Evolutionary conservation across 2,113 vertebrate species (phyloP).

Genomic region (Ageneiosus marmoratus): DNA sequence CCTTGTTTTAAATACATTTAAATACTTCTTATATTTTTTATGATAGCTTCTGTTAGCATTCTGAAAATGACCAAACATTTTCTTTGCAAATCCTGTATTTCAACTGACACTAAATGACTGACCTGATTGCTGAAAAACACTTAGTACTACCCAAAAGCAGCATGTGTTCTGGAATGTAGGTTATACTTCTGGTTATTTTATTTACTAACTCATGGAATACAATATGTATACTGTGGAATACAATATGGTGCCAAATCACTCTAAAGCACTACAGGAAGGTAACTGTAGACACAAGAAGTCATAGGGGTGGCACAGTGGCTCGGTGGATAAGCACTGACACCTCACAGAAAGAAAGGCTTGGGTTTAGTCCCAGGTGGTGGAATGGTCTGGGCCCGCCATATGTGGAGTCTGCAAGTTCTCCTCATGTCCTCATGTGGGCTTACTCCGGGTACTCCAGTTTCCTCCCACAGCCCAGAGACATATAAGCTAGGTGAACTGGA

Average conservation of each 20-base stretch:
- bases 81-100: neutral
- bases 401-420: too few species aligned
- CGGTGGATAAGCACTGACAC: too few species aligned
- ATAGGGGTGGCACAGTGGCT: too few species aligned
- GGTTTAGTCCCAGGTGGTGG: too few species aligned
- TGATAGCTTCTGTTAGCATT: neutral
- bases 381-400: too few species aligned
- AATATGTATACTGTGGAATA: neutral
- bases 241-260: neutral
- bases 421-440: too few species aligned
- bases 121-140: neutral
- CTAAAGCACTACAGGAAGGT: neutral
- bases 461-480: too few species aligned
- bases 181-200: neutral
- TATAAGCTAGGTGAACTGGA: too few species aligned
- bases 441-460: too few species aligned
- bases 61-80: neutral
- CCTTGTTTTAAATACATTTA: too few species aligned
- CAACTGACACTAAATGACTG: neutral
- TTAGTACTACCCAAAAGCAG: neutral
- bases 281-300: neutral
- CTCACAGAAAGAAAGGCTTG: too few species aligned
- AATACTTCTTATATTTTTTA: too few species aligned
- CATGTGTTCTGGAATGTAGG: neutral
- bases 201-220: neutral